Evolutionary conservation across 2,113 vertebrate genomes (phyloP).

Genomic region (Patagioenas fasciata): DNA sequence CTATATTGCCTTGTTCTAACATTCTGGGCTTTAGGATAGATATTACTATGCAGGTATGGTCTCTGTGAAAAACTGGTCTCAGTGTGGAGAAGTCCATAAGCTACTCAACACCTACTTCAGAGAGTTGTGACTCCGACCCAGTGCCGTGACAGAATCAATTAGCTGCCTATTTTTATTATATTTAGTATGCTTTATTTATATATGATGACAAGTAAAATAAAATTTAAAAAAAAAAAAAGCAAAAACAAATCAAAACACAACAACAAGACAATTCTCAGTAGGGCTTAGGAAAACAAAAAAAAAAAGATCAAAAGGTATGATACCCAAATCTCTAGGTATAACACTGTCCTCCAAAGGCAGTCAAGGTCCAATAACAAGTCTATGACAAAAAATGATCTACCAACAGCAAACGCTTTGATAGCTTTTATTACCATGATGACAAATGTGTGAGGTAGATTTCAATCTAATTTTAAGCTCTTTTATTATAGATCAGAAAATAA

Average conservation of each 20-base stretch:
- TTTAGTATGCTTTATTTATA: neutral
- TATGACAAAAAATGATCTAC: neutral
- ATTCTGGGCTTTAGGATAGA: neutral
- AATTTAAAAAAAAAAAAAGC: too few species aligned
- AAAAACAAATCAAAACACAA: neutral
- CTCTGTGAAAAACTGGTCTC: neutral
- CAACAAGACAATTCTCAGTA: neutral
- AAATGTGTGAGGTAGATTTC: neutral
- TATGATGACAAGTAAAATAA: neutral
- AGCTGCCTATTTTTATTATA: neutral
- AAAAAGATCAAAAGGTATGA: neutral
- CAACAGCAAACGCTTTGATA: neutral
- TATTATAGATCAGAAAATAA: constrained; percentile 28
- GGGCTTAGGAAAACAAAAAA: neutral
- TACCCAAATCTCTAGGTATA: neutral
- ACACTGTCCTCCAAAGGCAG: neutral
- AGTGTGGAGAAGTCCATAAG: neutral
- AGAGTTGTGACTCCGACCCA: neutral
- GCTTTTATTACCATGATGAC: neutral
- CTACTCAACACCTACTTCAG: neutral
- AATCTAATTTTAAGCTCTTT: constrained; percentile 59
- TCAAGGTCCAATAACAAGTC: neutral
- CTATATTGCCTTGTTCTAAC: neutral
- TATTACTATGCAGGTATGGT: neutral
- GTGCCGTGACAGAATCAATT: neutral